Conservation (phyloP, 1,140 invertebrate genomes). For the Melitaea cinxia region DNA sequence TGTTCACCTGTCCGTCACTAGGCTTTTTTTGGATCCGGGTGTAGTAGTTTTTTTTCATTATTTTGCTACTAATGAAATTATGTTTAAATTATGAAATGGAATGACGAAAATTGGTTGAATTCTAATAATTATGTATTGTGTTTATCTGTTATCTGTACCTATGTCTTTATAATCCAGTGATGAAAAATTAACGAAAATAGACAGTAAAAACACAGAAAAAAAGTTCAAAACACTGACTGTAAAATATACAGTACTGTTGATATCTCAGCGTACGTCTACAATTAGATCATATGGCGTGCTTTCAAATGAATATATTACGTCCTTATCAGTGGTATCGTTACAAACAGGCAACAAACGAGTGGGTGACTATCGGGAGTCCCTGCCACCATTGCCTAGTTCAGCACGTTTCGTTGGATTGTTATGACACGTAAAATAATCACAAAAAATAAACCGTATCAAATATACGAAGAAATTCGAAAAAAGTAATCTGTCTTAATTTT, state of each 20-base stretch:
- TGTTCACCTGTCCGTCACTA: too few species aligned
- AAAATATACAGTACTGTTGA: not conserved
- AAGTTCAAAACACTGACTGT: too few species aligned
- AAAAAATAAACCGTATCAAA: slow-evolving; percentile 1
- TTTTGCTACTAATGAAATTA: too few species aligned
- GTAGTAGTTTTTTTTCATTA: too few species aligned
- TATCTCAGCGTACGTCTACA: slow-evolving; percentile 38
- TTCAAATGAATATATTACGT: slow-evolving; percentile 72
- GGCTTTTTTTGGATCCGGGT: too few species aligned
- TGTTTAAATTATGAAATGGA: too few species aligned
- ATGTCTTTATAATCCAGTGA: too few species aligned
- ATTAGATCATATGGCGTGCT: slow-evolving; percentile 64
- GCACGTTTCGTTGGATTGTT: not conserved
- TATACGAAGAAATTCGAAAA: not conserved
- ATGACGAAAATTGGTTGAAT: too few species aligned
- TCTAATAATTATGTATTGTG: too few species aligned
- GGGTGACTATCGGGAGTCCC: slow-evolving; percentile 60
- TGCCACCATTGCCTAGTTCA: slow-evolving; percentile 32
- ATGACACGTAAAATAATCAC: slow-evolving; percentile 9
- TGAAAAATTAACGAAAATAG: too few species aligned
- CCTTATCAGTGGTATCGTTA: slow-evolving; percentile 68
- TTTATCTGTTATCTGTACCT: too few species aligned
- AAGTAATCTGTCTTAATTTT: slow-evolving; percentile 6
- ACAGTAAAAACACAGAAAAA: too few species aligned
- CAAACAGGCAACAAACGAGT: slow-evolving; percentile 62